Percentiles rank a stretch among this genome's conserved stretches.
Evolutionary conservation across 2,113 vertebrate species (phyloP).

Genomic region (Shinisaurus crocodilurus): DNA sequence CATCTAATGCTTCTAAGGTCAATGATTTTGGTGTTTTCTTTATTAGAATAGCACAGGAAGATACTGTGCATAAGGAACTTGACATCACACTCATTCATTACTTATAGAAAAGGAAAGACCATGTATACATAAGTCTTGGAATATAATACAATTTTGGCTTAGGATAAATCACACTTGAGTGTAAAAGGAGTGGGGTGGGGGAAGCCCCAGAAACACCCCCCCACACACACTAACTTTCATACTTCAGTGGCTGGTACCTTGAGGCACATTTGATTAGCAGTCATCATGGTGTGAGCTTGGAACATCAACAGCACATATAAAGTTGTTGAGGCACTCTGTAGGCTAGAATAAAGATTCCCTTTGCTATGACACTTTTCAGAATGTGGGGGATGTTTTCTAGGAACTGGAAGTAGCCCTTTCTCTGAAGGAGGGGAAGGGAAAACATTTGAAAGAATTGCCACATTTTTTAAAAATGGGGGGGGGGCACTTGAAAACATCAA

Average conservation of each 20-base stretch:
- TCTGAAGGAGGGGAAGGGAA: conserved; percentile 17
- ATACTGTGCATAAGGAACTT: not conserved
- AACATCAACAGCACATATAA: conserved; percentile 46
- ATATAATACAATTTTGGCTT: not conserved
- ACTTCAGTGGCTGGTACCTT: conserved; percentile 48
- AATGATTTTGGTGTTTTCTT: not conserved
- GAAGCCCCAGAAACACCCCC: conserved; percentile 27
- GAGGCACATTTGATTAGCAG: conserved; percentile 56
- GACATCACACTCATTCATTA: not conserved
- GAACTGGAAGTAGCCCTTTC: not conserved
- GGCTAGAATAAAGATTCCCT: conserved; percentile 32
- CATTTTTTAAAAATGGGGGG: not conserved
- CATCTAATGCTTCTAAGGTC: not conserved
- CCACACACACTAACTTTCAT: conserved; percentile 41
- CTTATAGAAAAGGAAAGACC: not conserved
- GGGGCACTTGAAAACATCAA: not conserved
- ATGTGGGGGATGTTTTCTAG: conserved; percentile 31
- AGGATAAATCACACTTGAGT: conserved; percentile 28
- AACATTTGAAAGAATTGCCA: conserved; percentile 28
- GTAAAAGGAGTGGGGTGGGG: not conserved
- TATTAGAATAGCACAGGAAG: not conserved
- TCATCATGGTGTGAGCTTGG: conserved; percentile 41
- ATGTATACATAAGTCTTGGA: not conserved
- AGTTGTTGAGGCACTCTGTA: conserved; percentile 36
- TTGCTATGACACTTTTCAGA: not conserved